These are phyloP conservation scores for Dermolepida albohirtum DNA, from an alignment of 2,888 invertebrate genomes.

Conservation along the genomic window DNA sequence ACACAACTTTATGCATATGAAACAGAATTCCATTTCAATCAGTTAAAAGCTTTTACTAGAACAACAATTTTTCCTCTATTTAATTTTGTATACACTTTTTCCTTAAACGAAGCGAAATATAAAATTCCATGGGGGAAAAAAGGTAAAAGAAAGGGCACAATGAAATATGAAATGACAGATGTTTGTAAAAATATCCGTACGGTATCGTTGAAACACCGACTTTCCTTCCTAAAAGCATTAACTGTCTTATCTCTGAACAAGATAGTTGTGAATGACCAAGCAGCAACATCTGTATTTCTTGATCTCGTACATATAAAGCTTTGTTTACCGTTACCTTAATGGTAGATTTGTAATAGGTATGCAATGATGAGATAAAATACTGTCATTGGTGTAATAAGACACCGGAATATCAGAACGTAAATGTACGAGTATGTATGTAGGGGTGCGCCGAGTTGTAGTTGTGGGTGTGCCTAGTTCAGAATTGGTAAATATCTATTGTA, in stretches of 20 bases:
- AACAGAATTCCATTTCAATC: too few species aligned
- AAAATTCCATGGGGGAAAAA: too few species aligned
- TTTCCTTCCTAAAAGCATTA: conserved; percentile 3
- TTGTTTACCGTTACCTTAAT: conserved; percentile 36
- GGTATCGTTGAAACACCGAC: not conserved
- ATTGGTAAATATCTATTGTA: too few species aligned
- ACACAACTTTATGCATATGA: too few species aligned
- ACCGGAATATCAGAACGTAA: conserved; percentile 18
- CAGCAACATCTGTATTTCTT: conserved; percentile 26
- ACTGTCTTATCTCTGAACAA: conserved; percentile 3
- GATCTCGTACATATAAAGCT: conserved; percentile 9
- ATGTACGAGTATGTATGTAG: not conserved
- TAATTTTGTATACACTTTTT: too few species aligned
- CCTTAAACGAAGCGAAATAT: too few species aligned
- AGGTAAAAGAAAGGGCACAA: too few species aligned
- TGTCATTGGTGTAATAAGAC: conserved; percentile 31
- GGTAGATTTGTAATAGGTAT: conserved; percentile 35
- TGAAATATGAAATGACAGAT: too few species aligned
- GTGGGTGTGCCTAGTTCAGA: too few species aligned
- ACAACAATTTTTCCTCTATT: too few species aligned
- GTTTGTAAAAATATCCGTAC: too few species aligned
- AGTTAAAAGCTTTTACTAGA: too few species aligned
- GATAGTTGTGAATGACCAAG: conserved; percentile 30
- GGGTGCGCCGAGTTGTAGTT: conserved; percentile 10
- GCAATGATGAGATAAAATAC: conserved; percentile 32